Evolutionary conservation across 1,140 invertebrate genomes (phyloP).

Genomic region (Globodera ellingtonae): DNA sequence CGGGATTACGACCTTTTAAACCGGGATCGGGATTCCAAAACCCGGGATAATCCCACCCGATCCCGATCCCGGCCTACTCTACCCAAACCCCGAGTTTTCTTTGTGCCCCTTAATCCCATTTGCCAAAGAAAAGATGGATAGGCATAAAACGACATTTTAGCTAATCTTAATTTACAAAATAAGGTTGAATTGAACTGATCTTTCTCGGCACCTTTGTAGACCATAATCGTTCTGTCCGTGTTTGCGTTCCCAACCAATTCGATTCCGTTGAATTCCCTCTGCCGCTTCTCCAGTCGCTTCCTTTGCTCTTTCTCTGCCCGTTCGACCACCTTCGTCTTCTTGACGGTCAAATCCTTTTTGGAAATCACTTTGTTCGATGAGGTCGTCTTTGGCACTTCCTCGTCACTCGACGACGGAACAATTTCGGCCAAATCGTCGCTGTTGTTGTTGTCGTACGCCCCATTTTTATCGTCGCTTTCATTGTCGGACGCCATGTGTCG

Average conservation of each 20-base stretch:
- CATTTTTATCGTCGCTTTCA: constrained; percentile 33
- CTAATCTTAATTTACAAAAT: too few relatives aligned
- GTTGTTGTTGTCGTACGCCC: constrained; percentile 14
- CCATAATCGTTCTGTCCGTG: constrained; percentile 30
- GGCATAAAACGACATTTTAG: too few relatives aligned
- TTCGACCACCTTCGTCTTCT: constrained; percentile 82
- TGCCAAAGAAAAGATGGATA: too few relatives aligned
- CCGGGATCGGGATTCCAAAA: too few relatives aligned
- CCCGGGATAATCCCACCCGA: too few relatives aligned
- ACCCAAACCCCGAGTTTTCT: too few relatives aligned
- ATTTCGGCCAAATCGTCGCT: constrained; percentile 18
- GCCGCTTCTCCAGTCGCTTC: constrained; percentile 81
- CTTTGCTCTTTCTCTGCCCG: constrained; percentile 77
- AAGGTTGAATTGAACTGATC: too few relatives aligned
- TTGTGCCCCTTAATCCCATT: too few relatives aligned
- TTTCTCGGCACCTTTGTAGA: constrained; percentile 31
- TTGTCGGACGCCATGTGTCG: constrained; percentile 28
- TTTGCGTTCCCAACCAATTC: constrained; percentile 48
- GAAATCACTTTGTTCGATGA: constrained; percentile 50
- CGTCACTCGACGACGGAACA: not conserved
- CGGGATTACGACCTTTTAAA: too few relatives aligned
- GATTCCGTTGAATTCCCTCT: constrained; percentile 73
- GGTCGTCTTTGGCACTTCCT: constrained; percentile 39
- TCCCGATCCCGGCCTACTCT: too few relatives aligned
- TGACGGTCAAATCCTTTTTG: constrained; percentile 67